These are phyloP conservation scores for Melanotaenia maccullochi DNA, from an alignment of 2,797 vertebrate genomes.

Conservation along the genomic window DNA sequence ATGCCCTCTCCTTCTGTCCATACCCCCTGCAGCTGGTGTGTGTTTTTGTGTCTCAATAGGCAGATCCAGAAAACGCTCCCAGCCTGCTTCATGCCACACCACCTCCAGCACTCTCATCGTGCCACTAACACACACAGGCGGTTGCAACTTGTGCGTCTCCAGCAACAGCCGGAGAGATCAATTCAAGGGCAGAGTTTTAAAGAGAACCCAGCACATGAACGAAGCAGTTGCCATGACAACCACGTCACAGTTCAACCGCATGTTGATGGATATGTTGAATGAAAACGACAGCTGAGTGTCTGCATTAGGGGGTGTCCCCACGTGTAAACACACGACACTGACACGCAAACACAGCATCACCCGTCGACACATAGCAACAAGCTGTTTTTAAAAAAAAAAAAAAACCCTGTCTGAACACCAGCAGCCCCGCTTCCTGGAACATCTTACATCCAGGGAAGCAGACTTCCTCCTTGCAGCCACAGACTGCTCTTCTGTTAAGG, in stretches of 20 bases:
- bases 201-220: background rate
- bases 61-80: slow-evolving; percentile 12
- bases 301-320: slow-evolving; percentile 7
- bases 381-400: too few species aligned
- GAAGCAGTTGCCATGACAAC: slow-evolving; percentile 31
- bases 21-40: slow-evolving; percentile 41
- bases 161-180: background rate
- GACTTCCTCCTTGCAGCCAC: slow-evolving; percentile 28
- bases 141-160: slow-evolving; percentile 3
- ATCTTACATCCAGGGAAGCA: slow-evolving; percentile 13
- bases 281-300: slow-evolving; percentile 34
- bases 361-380: background rate
- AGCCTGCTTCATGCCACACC: slow-evolving; percentile 37
- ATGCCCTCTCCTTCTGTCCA: slow-evolving; percentile 2
- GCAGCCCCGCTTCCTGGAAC: slow-evolving; percentile 39
- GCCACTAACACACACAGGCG: background rate
- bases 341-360: slow-evolving; percentile 11
- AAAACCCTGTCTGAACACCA: slow-evolving; percentile 20
- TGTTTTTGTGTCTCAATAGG: slow-evolving; percentile 21
- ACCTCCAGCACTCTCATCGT: slow-evolving; percentile 33
- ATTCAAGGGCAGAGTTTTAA: slow-evolving; percentile 39
- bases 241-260: slow-evolving; percentile 10
- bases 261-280: slow-evolving; percentile 7
- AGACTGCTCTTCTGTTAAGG: slow-evolving; percentile 2
- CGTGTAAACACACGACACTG: slow-evolving; percentile 23